Conservation (phyloP, 2,888 invertebrate species). For the Papilio elwesi region DNA sequence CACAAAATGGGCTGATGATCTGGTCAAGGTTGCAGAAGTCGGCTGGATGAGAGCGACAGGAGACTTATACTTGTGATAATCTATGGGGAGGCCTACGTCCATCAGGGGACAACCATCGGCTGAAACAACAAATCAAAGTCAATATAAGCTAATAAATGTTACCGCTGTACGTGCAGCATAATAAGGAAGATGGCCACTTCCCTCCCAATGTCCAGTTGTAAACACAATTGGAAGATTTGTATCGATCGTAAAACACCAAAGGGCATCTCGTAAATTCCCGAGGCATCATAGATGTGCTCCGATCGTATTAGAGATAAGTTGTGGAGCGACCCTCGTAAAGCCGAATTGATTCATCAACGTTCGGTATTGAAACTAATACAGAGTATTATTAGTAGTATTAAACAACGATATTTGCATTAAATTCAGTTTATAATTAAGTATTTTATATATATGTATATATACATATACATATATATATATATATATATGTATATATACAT, state of each 20-base stretch:
- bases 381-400: too few relatives aligned
- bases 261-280: conserved; percentile 22
- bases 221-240: conserved; percentile 9
- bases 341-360: conserved; percentile 24
- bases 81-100: too few relatives aligned
- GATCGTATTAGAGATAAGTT: conserved; percentile 29
- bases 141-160: background rate
- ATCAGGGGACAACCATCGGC: too few relatives aligned
- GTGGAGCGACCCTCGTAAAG: conserved; percentile 19
- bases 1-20: too few relatives aligned
- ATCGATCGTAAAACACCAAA: conserved; percentile 13
- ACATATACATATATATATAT: too few relatives aligned
- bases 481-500: too few relatives aligned
- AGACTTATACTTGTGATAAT: too few relatives aligned
- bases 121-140: background rate
- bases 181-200: background rate
- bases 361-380: conserved; percentile 8
- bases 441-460: too few relatives aligned
- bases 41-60: too few relatives aligned
- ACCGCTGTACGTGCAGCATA: background rate
- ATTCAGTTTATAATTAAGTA: too few relatives aligned
- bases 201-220: background rate
- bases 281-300: conserved; percentile 14
- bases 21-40: too few relatives aligned
- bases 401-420: too few relatives aligned